Conservation (phyloP, 2,113 vertebrate genomes). For the Tetrax tetrax region DNA sequence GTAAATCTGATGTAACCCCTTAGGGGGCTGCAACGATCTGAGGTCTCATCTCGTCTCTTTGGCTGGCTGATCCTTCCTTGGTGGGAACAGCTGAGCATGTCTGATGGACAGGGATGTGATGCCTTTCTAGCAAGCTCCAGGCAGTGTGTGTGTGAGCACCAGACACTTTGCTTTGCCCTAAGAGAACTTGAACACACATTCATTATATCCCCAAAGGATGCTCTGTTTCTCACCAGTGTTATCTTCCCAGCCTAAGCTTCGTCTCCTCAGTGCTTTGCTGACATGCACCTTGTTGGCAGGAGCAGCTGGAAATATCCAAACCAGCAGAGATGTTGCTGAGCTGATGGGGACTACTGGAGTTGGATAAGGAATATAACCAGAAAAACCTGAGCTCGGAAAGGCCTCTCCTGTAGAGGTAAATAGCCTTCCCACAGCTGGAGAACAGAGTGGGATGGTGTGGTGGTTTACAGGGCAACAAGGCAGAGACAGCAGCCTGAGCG, state of each 20-base stretch:
- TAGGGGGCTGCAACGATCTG: neutral
- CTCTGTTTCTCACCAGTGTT: neutral
- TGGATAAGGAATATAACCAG: neutral
- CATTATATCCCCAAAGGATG: neutral
- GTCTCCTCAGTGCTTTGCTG: neutral
- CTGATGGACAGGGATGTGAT: neutral
- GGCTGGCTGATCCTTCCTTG: neutral
- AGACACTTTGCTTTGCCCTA: neutral
- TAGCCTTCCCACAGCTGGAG: neutral
- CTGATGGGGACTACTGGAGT: neutral
- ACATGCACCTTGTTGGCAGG: neutral
- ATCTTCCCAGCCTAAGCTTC: neutral
- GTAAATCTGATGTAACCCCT: neutral
- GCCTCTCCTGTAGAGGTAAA: neutral
- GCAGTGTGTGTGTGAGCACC: neutral
- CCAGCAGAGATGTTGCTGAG: neutral
- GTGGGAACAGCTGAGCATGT: neutral
- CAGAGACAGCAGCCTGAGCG: neutral
- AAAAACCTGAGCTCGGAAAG: neutral
- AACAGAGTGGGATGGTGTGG: neutral
- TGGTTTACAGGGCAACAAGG: neutral
- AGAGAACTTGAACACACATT: neutral
- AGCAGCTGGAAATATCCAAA: neutral
- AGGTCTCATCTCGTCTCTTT: neutral
- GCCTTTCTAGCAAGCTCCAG: neutral